phyloP scores from a whole-genome alignment of 2,113 vertebrate species.

The Ranitomeya variabilis region DNA sequence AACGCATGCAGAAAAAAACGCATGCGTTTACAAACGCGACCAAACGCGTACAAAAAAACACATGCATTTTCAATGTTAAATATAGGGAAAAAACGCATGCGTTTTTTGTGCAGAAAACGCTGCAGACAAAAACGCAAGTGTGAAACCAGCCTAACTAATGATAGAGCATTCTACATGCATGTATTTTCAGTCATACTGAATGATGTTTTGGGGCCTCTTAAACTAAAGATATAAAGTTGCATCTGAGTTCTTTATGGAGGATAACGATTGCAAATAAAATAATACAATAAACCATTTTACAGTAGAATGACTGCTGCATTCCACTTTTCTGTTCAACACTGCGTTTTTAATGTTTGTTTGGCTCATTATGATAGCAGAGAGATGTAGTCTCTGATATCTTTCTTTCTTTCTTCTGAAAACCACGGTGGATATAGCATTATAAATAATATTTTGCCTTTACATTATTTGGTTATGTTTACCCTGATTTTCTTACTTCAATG shows the following conservation, averaged over 20 bases:
- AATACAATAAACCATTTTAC: not conserved
- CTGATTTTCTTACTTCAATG: slow-evolving; percentile 14
- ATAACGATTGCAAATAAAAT: not conserved
- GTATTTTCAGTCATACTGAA: not conserved
- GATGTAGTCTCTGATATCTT: not conserved
- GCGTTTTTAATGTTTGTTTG: not conserved
- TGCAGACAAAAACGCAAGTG: too few species aligned
- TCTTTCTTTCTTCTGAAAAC: not conserved
- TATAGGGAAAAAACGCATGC: too few species aligned
- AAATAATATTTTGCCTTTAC: slow-evolving; percentile 9
- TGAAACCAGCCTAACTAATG: too few species aligned
- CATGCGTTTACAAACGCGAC: too few species aligned
- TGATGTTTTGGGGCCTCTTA: not conserved
- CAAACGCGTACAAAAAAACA: too few species aligned
- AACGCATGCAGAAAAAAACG: too few species aligned
- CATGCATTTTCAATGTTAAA: too few species aligned
- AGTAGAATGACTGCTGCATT: not conserved
- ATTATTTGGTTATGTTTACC: not conserved
- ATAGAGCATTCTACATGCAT: not conserved
- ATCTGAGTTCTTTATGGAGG: not conserved
- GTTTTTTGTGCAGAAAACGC: too few species aligned
- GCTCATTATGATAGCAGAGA: not conserved
- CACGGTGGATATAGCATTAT: not conserved
- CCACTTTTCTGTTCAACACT: not conserved
- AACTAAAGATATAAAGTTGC: not conserved